phyloP scores from a whole-genome alignment of 2,113 vertebrate genomes.

The Aplodontia rufa region DNA sequence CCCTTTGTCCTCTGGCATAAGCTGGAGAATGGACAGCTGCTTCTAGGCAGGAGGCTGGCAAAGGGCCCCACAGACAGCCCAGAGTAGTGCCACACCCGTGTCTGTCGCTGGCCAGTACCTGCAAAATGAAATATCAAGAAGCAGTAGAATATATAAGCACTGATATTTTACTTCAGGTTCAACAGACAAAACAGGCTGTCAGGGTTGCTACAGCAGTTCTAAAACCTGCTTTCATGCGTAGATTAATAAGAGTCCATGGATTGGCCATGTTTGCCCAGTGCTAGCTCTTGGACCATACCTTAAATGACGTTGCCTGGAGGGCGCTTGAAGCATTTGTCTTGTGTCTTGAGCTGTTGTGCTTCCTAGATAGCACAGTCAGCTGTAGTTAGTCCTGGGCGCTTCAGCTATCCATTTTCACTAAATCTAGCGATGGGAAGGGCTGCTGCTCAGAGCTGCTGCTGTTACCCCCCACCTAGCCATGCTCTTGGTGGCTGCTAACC shows the following conservation, averaged over 20 bases:
- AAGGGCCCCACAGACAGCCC: too few species aligned
- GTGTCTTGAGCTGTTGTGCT: not conserved
- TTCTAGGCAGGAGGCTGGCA: not conserved
- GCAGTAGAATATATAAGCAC: not conserved
- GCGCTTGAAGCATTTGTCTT: not conserved
- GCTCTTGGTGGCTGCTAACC: not conserved
- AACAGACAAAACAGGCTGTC: not conserved
- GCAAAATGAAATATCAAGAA: not conserved
- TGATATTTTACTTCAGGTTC: not conserved
- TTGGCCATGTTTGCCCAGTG: too few species aligned
- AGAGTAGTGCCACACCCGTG: rapidly evolving
- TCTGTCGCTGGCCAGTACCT: not conserved
- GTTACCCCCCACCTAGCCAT: not conserved
- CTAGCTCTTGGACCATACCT: not conserved
- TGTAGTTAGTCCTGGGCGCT: not conserved
- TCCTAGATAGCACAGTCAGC: not conserved
- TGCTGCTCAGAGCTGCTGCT: not conserved
- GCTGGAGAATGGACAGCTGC: not conserved
- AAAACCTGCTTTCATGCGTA: rapidly evolving
- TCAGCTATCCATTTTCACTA: not conserved
- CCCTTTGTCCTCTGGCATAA: not conserved
- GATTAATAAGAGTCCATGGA: not conserved
- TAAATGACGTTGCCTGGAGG: not conserved
- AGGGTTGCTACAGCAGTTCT: not conserved
- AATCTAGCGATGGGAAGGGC: not conserved